Evolutionary conservation across 1,140 invertebrate species (phyloP).

Genomic region (Brachionus angularis): DNA sequence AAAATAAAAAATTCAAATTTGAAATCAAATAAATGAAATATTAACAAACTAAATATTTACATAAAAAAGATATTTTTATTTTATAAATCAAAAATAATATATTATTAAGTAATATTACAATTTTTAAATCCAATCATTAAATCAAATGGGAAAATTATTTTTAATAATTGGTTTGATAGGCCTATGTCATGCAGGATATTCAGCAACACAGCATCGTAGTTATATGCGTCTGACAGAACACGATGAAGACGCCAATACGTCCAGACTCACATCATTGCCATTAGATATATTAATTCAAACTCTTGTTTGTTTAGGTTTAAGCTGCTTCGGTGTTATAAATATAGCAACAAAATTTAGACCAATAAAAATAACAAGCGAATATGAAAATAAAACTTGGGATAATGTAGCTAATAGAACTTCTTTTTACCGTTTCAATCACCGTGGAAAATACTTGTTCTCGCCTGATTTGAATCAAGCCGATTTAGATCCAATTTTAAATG

Average conservation of each 20-base stretch:
- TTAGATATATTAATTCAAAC: conserved; percentile 37
- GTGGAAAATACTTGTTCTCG: conserved; percentile 32
- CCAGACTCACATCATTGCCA: conserved; percentile 1
- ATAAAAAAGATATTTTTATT: too few relatives aligned
- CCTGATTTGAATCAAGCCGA: neutral
- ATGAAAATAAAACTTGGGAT: conserved; percentile 40
- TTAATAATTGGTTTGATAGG: conserved; percentile 24
- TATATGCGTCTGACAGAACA: conserved; percentile 41
- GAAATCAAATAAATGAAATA: too few relatives aligned
- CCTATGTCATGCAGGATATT: conserved; percentile 33
- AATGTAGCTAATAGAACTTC: conserved; percentile 33
- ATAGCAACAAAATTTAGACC: conserved; percentile 8
- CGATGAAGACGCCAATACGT: neutral
- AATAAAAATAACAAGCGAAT: conserved; percentile 40
- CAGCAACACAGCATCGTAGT: conserved; percentile 36
- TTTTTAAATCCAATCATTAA: too few relatives aligned
- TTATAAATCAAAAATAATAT: too few relatives aligned
- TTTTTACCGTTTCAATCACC: conserved; percentile 35
- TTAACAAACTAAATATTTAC: too few relatives aligned
- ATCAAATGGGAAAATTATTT: conserved; percentile 36
- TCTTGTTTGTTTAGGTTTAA: neutral
- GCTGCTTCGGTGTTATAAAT: conserved; percentile 21
- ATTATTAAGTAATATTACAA: too few relatives aligned
- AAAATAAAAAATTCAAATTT: too few relatives aligned
- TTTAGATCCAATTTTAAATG: neutral